Conservation (phyloP, 2,113 vertebrate species). For the Oreochromis spilurus region DNA sequence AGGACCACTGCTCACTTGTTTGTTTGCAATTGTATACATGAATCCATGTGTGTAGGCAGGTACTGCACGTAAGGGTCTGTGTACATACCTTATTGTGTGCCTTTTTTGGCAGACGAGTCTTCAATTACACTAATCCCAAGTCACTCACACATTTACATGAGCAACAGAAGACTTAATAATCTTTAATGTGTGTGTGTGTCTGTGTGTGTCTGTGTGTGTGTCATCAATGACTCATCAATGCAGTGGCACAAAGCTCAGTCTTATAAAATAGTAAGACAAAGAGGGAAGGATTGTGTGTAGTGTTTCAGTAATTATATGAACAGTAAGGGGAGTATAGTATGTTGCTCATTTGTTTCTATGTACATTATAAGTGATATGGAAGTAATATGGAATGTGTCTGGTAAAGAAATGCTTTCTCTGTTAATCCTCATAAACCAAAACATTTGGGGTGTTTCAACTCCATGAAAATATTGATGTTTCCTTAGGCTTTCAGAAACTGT, state of each 20-base stretch:
- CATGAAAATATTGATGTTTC: not conserved
- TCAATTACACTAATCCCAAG: not conserved
- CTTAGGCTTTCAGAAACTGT: not conserved
- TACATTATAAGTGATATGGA: not conserved
- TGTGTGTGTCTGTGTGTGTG: not conserved
- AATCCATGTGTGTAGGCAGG: not conserved
- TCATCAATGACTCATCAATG: constrained; percentile 49
- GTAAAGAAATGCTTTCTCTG: not conserved
- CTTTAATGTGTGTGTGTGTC: not conserved
- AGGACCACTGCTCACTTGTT: not conserved
- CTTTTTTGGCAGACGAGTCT: not conserved
- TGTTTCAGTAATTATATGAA: not conserved
- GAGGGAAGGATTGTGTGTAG: not conserved
- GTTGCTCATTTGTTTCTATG: not conserved
- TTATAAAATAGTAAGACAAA: not conserved
- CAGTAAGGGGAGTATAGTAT: not conserved
- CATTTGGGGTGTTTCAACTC: not conserved
- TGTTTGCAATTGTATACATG: not conserved
- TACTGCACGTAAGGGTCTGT: not conserved
- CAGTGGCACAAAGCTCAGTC: constrained; percentile 24
- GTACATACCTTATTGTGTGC: not conserved
- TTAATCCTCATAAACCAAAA: not conserved
- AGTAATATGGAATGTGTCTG: not conserved
- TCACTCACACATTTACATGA: not conserved
- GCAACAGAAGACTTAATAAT: not conserved